Evolutionary conservation across 1,140 invertebrate genomes (phyloP), one percentile per base, ranked within the genome.

Genomic region (Drosophila baimaii): DNA sequence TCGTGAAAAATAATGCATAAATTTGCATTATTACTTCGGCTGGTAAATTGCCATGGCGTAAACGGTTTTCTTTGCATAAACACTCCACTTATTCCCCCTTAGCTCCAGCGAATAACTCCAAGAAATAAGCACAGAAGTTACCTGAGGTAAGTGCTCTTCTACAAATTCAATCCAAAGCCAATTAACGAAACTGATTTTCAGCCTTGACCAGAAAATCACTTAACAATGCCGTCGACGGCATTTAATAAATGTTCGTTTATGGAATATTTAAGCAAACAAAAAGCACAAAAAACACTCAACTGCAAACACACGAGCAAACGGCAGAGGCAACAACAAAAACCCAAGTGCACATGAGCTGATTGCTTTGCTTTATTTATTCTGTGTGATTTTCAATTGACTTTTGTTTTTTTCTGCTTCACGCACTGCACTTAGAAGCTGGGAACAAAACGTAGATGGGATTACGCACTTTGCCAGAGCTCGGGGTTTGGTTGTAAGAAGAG

Each of bases 171-270:
- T 66, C 61, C 58, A 46, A 62, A 63, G 69, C 82, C 81, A 85
- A 85, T 81, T 85, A 84, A 66, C 59, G 43, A 49, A 47, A 25
- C 44, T 41, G 37, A 70, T 61, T 65, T 72, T 12, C 27, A 72
- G 62, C 82, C 82, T 88, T 85, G 82, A 64, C 79, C 78, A 80
- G 65, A 68, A 49, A 72, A 57, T 46, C 64, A 52, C 62, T 69
- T 51, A 68, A 69, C 65, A 66, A 69, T 69, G 44, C 65, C 61
- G 65, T 39, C 61, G 54, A 78, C 66, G 55, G 75, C 75, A 76
- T 85, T 86, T 86, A 79, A 76, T 79, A 64, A 82, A 72, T 82
- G 64, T 72, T 75, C 82, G 82, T 82, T 79, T 88, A 61, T 72
- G 69, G 79, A 79, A 85, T 85, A 64, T 62, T 58, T 65, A 79